Base-by-base conservation (phyloP, 2,113 vertebrate species). In the Prietella phreatophila region DNA sequence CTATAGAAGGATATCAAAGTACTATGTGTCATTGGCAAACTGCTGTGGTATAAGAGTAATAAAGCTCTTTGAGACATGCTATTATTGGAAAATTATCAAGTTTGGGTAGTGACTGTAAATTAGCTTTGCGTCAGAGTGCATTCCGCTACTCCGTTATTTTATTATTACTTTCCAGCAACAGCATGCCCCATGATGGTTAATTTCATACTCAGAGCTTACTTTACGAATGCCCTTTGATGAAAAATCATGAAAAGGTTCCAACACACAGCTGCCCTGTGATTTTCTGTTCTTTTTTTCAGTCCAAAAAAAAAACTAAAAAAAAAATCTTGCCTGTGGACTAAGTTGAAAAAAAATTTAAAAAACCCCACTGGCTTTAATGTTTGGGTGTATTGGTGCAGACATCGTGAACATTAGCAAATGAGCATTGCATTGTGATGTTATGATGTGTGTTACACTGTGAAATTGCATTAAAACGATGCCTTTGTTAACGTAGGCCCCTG, bases 401-500 rank as follows among this genome's bases (percentile, higher is more conserved):
- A 19, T 33, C 55, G n/a, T 53, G 27, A 30, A 30, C 19, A 39
- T 84, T 33, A 65, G 58, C 67, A 63, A 55, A 63, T 76, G 81
- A 83, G 65, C 69, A 39, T 76, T 13, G 65, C 53, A 73, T 84
- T 71, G 27, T 36, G 69, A 61, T 50, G 42, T n/a, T 36, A 20
- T 27, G 87, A 79, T 78, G 56, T 60, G 81, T 39, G 36, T 83
- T 78, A 83, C n/a, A 27, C 39, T 63, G 71, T 22, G 73, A 75
- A 73, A 84, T 61, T 76, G 56, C 53, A 71, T 78, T 84, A 79
- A 78, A 88, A 65, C 17, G 55, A 53, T 65, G 71, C n/a, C 71
- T 84, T 88, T 65, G 82, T 75, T 78, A 79, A 75, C 27, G 8
- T 82, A n/a, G 82, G 82, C 50, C 61, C 82, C 87, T 80, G 73